Base-by-base conservation (phyloP, 2,888 invertebrate species). In the Microctonus hyperodae region DNA sequence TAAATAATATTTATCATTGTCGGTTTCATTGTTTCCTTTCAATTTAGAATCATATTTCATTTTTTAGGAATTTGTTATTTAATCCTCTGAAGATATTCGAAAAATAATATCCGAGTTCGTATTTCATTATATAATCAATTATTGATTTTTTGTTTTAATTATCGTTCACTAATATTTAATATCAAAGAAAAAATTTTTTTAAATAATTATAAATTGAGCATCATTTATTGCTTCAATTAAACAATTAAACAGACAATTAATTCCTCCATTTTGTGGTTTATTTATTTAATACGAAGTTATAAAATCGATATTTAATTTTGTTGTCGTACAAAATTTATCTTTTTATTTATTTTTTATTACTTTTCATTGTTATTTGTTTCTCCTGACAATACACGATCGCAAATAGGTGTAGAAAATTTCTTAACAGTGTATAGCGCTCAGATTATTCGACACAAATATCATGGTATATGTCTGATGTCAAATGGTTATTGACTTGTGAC, bases 401-500 rank as follows among this genome's bases (percentile, higher is more conserved):
- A 23, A 22, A 22, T 13, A 23, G 53, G 53, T 62, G 62, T 53
- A 25, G 35, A 51, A 65, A n/a, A 23, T 25, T 65, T 65, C 31
- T 25, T 59, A 65, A 53, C 62, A 65, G 50, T 22, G 40, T 6
- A n/a, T 44, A 68, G 35, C 23, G 28, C n/a, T n/a, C n/a, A n/a
- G n/a, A 57, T 37, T 44, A 44, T 6, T 16, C n/a, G 16, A n/a
- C 2, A 20, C 44, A 44, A 7, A 44, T 16, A 44, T 44, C 7
- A 1, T 16, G 7, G 16, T 44, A 56, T 51, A 31, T 33, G 60
- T 51, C 4, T 50, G 71, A 74, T 75, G 78, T 80, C 78, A 79
- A 82, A 78, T 79, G 79, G 76, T 80, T 80, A 79, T 82, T 82
- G 82, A 81, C 80, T 79, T 69, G 74, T 75, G 76, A 77, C 76